Base-by-base conservation (phyloP, 2,797 vertebrate species). In the Cirrhinus molitorella region DNA sequence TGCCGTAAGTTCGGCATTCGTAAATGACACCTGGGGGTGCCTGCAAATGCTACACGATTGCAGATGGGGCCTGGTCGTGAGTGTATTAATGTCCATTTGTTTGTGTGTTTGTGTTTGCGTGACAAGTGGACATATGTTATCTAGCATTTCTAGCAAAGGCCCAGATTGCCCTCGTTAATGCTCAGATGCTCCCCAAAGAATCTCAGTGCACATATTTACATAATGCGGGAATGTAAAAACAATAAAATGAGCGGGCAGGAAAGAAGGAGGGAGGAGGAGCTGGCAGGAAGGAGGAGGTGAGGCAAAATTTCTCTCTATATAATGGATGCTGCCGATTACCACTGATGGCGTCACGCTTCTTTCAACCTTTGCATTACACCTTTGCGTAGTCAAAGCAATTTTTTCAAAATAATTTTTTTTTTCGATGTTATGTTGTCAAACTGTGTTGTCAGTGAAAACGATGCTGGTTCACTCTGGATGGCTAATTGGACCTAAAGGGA, bases 101-200 rank as follows among this genome's bases (percentile, higher is more conserved):
- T 76, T 55, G 87, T 91, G 86, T 88, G 90, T 91, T 89, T 91
- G 89, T 90, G 53, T 70, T 88, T 91, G 87, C 87, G 87, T 90
- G 93, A 92, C 91, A 92, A 89, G 88, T 88, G 85, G 91, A 91
- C 90, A 92, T 92, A 93, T 94, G 92, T 90, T 93, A 87, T 73
- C 34, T 80, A 84, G 86, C 89, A 90, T 92, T 91, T 90, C 87
- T 89, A 28, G 68, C 85, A 89, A 85, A 85, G 86, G 87, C 86
- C 90, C 93, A 93, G 92, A 94, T 91, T 90, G 89, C 86, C 89
- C 89, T 89, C 86, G 80, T 82, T 86, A 84, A 85, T 87, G 82
- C 87, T 89, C 86, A 76, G 80, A 40, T 67, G 65, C 75, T 83
- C 85, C 88, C 90, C 83, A 79, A 83, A 89, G 90, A 91, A 86